Conservation (phyloP, 2,888 invertebrate species). For the Amaurobius ferox region DNA sequence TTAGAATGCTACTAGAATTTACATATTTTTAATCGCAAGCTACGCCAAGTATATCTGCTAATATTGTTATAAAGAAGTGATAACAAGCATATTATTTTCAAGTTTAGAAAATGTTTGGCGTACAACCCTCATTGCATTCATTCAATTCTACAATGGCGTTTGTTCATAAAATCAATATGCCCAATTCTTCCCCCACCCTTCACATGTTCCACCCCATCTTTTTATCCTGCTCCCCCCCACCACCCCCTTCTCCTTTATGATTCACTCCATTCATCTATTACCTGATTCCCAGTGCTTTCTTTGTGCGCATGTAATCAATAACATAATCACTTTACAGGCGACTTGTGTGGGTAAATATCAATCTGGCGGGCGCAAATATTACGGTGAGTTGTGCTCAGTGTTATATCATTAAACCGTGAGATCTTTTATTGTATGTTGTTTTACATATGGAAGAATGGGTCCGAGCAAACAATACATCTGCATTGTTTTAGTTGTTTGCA, state of each 20-base stretch:
- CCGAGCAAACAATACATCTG: no score
- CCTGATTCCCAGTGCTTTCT: background rate
- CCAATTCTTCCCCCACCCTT: background rate
- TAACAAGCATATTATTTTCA: no score
- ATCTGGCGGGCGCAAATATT: background rate
- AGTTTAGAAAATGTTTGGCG: no score
- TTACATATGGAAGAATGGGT: no score
- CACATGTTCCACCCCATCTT: no score
- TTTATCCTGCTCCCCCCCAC: no score
- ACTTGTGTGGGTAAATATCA: background rate
- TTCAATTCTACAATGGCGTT: background rate
- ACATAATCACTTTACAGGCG: slow-evolving; percentile 3
- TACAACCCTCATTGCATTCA: no score
- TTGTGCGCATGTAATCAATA: background rate
- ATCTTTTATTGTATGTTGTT: background rate
- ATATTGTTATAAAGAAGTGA: no score
- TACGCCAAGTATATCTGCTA: no score
- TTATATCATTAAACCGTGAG: background rate
- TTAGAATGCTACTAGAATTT: no score
- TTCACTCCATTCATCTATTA: slow-evolving; percentile 12
- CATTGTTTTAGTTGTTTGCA: no score
- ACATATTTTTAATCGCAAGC: no score
- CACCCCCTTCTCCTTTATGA: background rate
- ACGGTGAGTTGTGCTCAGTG: background rate
- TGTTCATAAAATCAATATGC: background rate